Conservation (phyloP, 2,113 vertebrate species). For the Zapornia atra region DNA sequence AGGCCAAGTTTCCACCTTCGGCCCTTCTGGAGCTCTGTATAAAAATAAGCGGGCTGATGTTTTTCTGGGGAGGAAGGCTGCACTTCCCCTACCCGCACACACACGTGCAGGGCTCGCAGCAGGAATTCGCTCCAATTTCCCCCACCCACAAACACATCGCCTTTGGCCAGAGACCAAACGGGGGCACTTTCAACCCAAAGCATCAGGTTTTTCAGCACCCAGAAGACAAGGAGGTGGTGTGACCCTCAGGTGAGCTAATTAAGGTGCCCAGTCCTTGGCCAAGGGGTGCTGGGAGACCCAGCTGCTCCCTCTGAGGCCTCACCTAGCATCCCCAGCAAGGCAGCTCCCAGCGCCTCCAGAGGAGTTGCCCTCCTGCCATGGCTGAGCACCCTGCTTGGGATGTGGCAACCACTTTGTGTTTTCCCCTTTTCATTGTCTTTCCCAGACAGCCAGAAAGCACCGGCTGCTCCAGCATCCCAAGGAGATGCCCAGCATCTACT, state of each 20-base stretch:
- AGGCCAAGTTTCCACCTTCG: conserved; percentile 69
- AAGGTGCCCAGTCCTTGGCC: accelerated
- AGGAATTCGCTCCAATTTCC: conserved; percentile 64
- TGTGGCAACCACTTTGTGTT: neutral
- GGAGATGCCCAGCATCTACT: neutral
- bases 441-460: neutral
- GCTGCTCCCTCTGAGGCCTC: neutral
- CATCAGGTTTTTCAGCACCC: neutral
- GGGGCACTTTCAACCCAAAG: conserved; percentile 43
- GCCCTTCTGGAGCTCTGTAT: conserved; percentile 52
- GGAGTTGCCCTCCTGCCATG: neutral
- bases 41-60: conserved; percentile 46
- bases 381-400: neutral
- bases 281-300: neutral
- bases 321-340: neutral
- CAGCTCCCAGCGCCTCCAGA: neutral
- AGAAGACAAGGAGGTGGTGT: neutral
- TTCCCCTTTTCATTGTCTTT: neutral
- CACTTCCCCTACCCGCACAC: conserved; percentile 38
- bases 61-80: conserved; percentile 51
- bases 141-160: conserved; percentile 60
- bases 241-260: neutral
- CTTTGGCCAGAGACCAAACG: conserved; percentile 45
- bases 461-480: neutral
- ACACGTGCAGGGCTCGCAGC: conserved; percentile 38